Percentiles rank a stretch among this genome's conserved stretches.
Evolutionary conservation across 30 jellyfish, hydroid and myxozoan genomes (phyloP).

Genomic region (Cassiopea andromeda): DNA sequence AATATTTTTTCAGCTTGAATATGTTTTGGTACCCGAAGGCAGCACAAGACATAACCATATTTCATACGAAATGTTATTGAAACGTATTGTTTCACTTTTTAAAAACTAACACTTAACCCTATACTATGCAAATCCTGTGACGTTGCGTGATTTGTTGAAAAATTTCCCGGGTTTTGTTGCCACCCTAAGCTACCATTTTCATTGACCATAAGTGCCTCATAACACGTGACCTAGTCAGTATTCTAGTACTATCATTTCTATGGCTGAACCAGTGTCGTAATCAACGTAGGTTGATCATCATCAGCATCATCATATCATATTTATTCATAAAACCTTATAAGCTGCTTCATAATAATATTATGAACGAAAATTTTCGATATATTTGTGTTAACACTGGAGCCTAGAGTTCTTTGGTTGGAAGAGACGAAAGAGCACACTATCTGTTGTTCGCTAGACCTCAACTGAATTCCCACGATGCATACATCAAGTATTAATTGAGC

Average conservation of each 20-base stretch:
- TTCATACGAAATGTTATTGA: not conserved
- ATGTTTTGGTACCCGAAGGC: not conserved
- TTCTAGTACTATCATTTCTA: not conserved
- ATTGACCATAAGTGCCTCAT: not conserved
- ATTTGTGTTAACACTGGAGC: too few relatives aligned
- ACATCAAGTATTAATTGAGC: too few relatives aligned
- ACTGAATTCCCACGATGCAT: too few relatives aligned
- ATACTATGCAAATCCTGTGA: not conserved
- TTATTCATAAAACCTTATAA: too few relatives aligned
- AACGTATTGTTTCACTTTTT: not conserved
- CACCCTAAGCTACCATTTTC: not conserved
- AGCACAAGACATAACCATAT: not conserved
- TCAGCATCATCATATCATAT: too few relatives aligned
- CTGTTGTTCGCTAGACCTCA: too few relatives aligned
- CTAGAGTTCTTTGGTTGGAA: too few relatives aligned
- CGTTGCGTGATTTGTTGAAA: not conserved
- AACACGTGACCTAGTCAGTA: not conserved
- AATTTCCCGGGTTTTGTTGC: not conserved
- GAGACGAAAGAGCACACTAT: too few relatives aligned
- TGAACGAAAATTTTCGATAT: too few relatives aligned
- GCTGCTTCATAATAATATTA: too few relatives aligned
- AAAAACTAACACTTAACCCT: not conserved
- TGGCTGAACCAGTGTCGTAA: not conserved
- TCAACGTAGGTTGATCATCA: too few relatives aligned
- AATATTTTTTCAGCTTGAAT: not conserved